Percentiles rank a stretch among this genome's conserved stretches.
Conservation (phyloP, 2,888 invertebrate species). For the Onchidella celtica region DNA sequence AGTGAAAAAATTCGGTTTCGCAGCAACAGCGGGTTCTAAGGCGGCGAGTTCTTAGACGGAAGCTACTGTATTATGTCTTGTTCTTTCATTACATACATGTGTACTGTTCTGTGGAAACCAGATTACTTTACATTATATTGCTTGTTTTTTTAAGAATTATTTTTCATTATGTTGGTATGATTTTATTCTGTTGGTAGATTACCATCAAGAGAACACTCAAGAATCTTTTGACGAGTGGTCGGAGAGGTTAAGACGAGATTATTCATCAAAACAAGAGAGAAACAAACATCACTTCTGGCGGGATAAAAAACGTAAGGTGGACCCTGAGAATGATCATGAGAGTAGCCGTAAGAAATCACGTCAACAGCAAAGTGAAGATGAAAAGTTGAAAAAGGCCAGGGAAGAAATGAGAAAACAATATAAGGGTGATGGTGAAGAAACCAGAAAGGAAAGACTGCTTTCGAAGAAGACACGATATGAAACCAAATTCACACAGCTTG, state of each 20-base stretch:
- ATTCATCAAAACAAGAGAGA: conserved; percentile 51
- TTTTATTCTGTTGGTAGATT: conserved; percentile 53
- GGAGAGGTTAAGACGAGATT: conserved; percentile 62
- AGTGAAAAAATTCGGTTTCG: no score
- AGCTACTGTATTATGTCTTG: no score
- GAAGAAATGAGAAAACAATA: conserved; percentile 63
- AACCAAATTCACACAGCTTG: conserved; percentile 56
- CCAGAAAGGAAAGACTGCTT: conserved; percentile 50
- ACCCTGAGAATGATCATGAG: neutral
- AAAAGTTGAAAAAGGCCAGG: conserved; percentile 55
- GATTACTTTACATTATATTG: no score
- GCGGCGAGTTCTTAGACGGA: no score
- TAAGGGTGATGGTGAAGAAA: conserved; percentile 55
- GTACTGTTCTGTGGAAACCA: no score
- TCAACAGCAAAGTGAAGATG: conserved; percentile 28
- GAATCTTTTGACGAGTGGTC: conserved; percentile 72
- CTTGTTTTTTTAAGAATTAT: no score
- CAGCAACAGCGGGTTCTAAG: no score
- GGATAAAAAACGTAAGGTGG: conserved; percentile 46
- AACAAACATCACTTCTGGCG: conserved; percentile 45
- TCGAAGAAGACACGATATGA: conserved; percentile 63
- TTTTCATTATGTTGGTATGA: neutral
- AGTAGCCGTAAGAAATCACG: neutral
- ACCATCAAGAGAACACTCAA: conserved; percentile 52
- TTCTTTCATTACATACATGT: no score